Percentiles rank a stretch among this genome's conserved stretches.
Conservation (phyloP, 2,113 vertebrate species). For the Neofelis nebulosa region DNA sequence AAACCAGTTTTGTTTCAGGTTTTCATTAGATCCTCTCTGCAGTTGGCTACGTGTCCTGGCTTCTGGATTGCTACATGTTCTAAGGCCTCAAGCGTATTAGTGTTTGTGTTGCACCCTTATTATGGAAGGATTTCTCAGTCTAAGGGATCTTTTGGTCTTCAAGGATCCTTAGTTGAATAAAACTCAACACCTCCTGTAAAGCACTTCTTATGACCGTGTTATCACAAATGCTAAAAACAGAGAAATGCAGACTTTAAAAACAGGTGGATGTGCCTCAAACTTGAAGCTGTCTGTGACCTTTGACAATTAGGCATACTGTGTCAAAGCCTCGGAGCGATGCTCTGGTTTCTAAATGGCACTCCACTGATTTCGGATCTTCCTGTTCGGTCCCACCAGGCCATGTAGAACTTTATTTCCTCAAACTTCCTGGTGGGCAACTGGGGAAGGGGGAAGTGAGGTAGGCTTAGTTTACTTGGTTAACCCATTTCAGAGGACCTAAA, state of each 20-base stretch:
- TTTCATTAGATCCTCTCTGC: not conserved
- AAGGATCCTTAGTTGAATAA: not conserved
- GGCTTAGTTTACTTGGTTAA: slow-evolving; percentile 43
- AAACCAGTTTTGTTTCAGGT: not conserved
- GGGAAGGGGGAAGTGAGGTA: not conserved
- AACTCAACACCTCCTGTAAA: not conserved
- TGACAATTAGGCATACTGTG: not conserved
- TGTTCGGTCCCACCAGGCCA: not conserved
- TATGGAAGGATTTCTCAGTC: not conserved
- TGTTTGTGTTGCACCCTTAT: not conserved
- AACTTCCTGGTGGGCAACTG: not conserved
- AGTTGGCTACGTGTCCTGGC: not conserved
- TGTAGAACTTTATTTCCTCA: not conserved
- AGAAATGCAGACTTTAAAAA: not conserved
- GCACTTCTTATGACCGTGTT: not conserved
- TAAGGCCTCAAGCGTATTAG: not conserved
- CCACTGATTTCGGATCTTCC: not conserved
- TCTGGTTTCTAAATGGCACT: not conserved
- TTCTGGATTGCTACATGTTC: not conserved
- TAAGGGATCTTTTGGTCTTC: not conserved
- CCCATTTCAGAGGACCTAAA: slow-evolving; percentile 57
- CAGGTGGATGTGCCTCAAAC: not conserved
- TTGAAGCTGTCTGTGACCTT: not conserved
- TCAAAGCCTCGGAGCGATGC: not conserved
- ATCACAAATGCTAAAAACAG: not conserved